A percentile compares a stretch with the other conserved stretches of the same genome.
phyloP scores from a whole-genome alignment of 2,113 vertebrate species.

The Plectropomus leopardus region DNA sequence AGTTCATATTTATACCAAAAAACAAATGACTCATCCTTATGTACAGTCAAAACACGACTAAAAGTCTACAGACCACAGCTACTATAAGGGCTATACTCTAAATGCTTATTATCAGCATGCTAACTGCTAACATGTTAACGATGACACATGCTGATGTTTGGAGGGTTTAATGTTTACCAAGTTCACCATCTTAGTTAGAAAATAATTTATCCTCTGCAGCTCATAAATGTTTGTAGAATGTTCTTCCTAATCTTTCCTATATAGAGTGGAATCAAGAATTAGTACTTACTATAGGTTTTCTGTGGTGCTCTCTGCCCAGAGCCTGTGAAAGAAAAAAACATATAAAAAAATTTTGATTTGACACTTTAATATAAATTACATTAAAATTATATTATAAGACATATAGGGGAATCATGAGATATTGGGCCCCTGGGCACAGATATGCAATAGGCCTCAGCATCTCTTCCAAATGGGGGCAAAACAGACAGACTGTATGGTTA shows the following conservation, averaged over 20 bases:
- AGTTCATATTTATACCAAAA: not conserved
- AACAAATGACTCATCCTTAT: not conserved
- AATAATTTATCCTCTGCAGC: too few relatives aligned
- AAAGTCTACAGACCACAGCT: too few relatives aligned
- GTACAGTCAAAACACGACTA: not conserved
- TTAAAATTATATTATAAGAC: not conserved
- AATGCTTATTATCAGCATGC: not conserved
- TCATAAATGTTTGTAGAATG: too few relatives aligned
- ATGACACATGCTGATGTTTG: not conserved
- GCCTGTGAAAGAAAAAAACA: constrained; percentile 80
- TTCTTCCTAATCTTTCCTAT: too few relatives aligned
- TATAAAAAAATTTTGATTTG: not conserved
- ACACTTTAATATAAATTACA: not conserved
- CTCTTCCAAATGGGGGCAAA: too few relatives aligned
- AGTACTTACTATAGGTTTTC: constrained; percentile 89
- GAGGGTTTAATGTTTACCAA: not conserved
- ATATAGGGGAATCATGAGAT: too few relatives aligned
- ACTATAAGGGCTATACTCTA: not conserved
- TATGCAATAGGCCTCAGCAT: too few relatives aligned
- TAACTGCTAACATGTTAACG: not conserved
- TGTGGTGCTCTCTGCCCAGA: constrained; percentile 86
- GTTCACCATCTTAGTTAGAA: not conserved
- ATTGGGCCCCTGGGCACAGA: too few relatives aligned
- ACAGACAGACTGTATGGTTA: too few relatives aligned
- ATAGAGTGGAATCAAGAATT: not conserved